Base-by-base conservation (phyloP, 2,113 vertebrate genomes). In the Physeter macrocephalus region DNA sequence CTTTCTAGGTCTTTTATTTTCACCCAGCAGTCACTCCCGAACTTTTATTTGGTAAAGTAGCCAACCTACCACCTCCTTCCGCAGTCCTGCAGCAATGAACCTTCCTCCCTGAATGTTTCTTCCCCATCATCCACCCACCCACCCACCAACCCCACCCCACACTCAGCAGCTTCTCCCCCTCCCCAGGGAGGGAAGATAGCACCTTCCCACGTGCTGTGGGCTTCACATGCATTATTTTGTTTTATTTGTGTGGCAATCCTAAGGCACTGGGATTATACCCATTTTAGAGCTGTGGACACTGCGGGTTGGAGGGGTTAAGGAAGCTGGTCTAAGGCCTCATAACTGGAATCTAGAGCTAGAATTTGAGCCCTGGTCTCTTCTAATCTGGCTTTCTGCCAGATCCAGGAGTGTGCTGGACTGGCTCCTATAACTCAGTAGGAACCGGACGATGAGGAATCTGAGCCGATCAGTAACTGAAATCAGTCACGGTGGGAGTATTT, bases 171-270 rank as follows among this genome's bases (percentile, higher is more conserved):
- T 18, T 43, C 62, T 66, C 27, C 52, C 4, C 25, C 12, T 72
- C 27, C 43, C 8, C 11, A 11, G 3, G 5, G 8, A 3, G 11
- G 8, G 11, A 87, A 12, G 36, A 31, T 3, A 62, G n/a, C 36
- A 3, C 1, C 4, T 34, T 49, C 27, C 4, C 69, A 1, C 0
- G 4, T 41, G 34, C 43, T 12, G 1, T 41, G 29, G 27, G 29
- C 27, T 69, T 43, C 17, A 9, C 3, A 10, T 31, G 29, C 27
- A 6, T n/a, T 14, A 0, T 59, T 59, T 18, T 27, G 12, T 23
- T 74, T 71, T 43, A 46, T 36, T 89, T 39, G 3, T 6, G 1
- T 25, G 12, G 34, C n/a, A 36, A 2, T 71, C 52, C 31, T 41
- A 15, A 23, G 34, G 31, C 43, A 29, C 0, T 13, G n/a, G 27